Base-by-base conservation (phyloP, 2,888 invertebrate species). In the Amiota minor region DNA sequence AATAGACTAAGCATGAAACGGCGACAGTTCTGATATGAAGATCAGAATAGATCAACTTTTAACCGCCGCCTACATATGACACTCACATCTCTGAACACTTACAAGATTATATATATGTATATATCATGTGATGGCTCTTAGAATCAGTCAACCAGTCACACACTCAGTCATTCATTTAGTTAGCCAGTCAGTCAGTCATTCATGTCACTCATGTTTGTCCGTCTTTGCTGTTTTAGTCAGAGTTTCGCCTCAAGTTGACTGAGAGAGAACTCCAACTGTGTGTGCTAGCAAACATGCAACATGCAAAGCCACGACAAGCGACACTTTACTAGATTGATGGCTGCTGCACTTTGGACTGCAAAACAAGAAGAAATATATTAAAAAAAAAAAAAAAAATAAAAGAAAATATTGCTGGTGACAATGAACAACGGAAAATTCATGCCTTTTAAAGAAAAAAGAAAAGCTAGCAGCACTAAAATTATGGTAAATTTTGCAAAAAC, bases 261-360 rank as follows among this genome's bases (percentile, higher is more conserved):
- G 35, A 35, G 2, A n/a, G 47, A 71, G 71, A 59, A 64, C 67
- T 47, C 47, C 67, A 67, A 11, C 70, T 55, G 35, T 20, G 56
- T 68, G 18, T 11, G 68, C 16, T 1, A 18, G 16, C n/a, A 14
- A 59, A 20, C 45, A 56, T 75, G 74, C 71, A 14, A 49, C 61
- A 67, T 78, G 79, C 79, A 53, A 14, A 16, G 53, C 53, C 12
- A 50, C 53, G 53, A 9, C 59, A 20, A 76, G 68, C 77, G 84
- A 85, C 84, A 83, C 76, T 74, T 76, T 59, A 4, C 69, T 35
- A 84, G 82, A 82, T 85, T 85, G 82, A 82, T 82, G 77, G 79
- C 76, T 74, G 79, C 76, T 74, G 76, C 79, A 77, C 82, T 80
- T 81, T 77, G 70, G 18, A 59, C 59, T 73, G 65, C 72, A 69